Conservation (phyloP, 2,888 invertebrate genomes). For the Griposia aprilina region DNA sequence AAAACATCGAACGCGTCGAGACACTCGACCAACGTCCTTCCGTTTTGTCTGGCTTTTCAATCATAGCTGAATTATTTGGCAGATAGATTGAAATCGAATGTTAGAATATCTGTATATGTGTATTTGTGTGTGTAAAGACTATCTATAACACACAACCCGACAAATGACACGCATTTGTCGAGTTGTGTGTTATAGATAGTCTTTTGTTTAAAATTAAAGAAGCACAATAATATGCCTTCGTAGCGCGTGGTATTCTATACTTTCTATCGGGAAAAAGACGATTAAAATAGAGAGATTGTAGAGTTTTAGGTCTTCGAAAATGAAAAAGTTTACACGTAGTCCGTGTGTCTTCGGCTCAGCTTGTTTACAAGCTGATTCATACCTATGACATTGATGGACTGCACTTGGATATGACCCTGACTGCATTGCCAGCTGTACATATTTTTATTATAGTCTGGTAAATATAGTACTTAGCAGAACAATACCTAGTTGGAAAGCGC, state of each 20-base stretch:
- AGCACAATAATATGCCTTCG: neutral
- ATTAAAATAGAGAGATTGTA: too few species aligned
- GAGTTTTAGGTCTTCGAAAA: neutral
- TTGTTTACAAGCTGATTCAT: neutral
- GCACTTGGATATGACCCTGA: neutral
- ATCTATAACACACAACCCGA: too few species aligned
- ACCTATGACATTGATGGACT: neutral
- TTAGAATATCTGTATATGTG: neutral
- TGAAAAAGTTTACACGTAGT: neutral
- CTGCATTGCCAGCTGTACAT: too few species aligned
- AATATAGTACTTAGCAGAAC: neutral
- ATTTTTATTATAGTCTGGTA: neutral
- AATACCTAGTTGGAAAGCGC: slow-evolving; percentile 7
- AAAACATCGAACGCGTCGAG: slow-evolving; percentile 39
- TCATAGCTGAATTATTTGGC: slow-evolving; percentile 55
- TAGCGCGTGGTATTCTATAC: neutral
- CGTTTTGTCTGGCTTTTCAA: slow-evolving; percentile 48
- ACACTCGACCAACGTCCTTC: slow-evolving; percentile 45
- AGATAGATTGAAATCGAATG: slow-evolving; percentile 15
- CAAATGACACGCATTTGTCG: neutral
- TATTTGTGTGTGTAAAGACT: too few species aligned
- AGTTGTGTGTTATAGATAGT: too few species aligned
- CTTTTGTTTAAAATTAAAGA: neutral
- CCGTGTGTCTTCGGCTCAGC: neutral
- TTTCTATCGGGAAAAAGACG: neutral